Evolutionary conservation across 2,888 invertebrate genomes (phyloP), one percentile per base, ranked within the genome.

Genomic region (Acanthoscelides obtectus): DNA sequence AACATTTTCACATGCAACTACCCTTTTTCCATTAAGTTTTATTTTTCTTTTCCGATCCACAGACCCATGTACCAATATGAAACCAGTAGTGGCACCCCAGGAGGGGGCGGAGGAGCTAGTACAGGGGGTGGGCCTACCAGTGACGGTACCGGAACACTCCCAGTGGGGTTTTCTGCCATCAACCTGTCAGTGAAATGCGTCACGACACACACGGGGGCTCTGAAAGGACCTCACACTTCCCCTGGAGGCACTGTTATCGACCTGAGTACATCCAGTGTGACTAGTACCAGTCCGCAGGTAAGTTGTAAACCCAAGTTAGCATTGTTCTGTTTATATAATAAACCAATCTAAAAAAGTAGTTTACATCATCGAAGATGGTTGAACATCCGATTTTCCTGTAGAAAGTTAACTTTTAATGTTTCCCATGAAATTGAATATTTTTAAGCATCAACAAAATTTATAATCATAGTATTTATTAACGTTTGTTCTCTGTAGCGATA

Each of bases 51-150:
- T 86, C n/a, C n/a, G n/a, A n/a, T n/a, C n/a, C n/a, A n/a, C n/a
- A 92, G 93, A 85, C 93, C 93, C 78, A 92, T 94, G 91, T 94
- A 94, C 87, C 93, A 93, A 86, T 93, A 93, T 86, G 93, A 93
- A 2, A 22, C 69, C 22, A 68, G n/a, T 25, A 68, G 88, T 91
- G 81, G 74, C 71, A 17, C 12, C 5, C 45, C 45, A 45, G 45
- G 45, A 45, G 45, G 45, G 12, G 45, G 45, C 17, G 45, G 45
- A 45, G 45, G 45, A 12, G 45, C 1, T 45, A 45, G 12, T 45
- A 17, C 45, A 6, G 69, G 71, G 20, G 22, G 22, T 45, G 70
- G 45, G n/a, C 20, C 22, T 22, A 66, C 22, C n/a, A 22, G 67
- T 22, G 77, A 77, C 45, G 89, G 90, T 79, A 89, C 90, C 79